Conservation (phyloP, 2,113 vertebrate genomes). For the Notothenia coriiceps region DNA sequence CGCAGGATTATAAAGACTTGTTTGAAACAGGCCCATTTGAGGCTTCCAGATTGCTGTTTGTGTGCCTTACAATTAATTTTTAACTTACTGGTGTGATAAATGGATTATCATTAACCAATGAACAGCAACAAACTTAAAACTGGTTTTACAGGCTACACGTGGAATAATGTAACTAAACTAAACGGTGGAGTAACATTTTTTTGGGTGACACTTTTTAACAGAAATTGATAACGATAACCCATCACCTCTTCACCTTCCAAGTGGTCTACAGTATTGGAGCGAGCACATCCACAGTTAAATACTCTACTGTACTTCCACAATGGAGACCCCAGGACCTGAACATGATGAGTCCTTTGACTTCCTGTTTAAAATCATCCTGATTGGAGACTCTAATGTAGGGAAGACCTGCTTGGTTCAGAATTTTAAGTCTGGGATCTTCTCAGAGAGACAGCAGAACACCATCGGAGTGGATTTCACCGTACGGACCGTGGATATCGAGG, state of each 20-base stretch:
- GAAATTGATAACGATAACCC: neutral
- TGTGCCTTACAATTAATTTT: neutral
- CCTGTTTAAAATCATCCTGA: constrained; percentile 96
- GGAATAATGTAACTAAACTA: constrained; percentile 11
- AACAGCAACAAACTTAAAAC: constrained; percentile 14
- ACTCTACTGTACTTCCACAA: constrained; percentile 58
- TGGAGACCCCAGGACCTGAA: constrained; percentile 82
- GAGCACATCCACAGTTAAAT: neutral
- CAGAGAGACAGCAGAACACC: constrained; percentile 93
- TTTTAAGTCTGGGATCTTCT: constrained; percentile 91
- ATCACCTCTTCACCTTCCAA: constrained; percentile 25
- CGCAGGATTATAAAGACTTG: neutral
- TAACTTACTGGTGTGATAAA: neutral
- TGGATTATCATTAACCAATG: neutral
- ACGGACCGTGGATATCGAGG: constrained; percentile 89
- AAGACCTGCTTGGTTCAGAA: constrained; percentile 97
- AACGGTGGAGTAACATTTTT: neutral
- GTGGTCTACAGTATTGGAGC: constrained; percentile 1
- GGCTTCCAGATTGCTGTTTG: neutral
- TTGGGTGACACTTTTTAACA: neutral
- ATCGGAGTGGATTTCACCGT: constrained; percentile 98
- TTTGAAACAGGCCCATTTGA: neutral
- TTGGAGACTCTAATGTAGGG: constrained; percentile 96
- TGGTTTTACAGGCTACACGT: constrained; percentile 51
- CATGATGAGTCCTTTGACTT: constrained; percentile 93